Base-by-base conservation (phyloP, 2,797 vertebrate species). In the Tachyglossus aculeatus region DNA sequence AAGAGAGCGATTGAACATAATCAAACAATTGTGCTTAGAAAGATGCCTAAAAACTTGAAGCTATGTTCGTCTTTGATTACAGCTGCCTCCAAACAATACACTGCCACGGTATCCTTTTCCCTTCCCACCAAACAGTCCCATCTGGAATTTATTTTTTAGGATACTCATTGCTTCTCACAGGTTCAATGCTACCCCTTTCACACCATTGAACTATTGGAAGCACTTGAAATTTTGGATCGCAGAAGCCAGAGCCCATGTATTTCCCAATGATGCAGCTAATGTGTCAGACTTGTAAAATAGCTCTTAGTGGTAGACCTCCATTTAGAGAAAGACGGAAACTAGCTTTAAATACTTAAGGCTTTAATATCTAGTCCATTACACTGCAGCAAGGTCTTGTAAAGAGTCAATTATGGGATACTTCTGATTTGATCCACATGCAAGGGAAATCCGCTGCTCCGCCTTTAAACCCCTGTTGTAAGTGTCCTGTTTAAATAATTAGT, bases 301-400 rank as follows among this genome's bases (percentile, higher is more conserved):
- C 92, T 93, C 91, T 93, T 93, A 94, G 90, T 77, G 91, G 87
- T 84, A 82, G 86, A 91, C 86, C 81, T 87, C 88, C 88, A 89
- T 93, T 93, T 94, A 94, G 88, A 92, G 88, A 94, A 90, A 90
- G 90, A 92, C 94, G 95, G 96, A 95, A 94, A 95, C 93, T 85
- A 80, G 91, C 95, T 97, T 96, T 96, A 96, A 98, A 97, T 93
- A 95, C 94, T 95, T 93, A 85, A 93, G 93, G 95, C 95, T 97
- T 98, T 98, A 97, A 97, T 98, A 97, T 97, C 95, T 96, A 96
- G 94, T 97, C 96, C 96, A 98, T 99, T 97, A 98, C 89, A 90
- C 94, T 85, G 92, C 94, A 95, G 94, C 95, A 90, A 89, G 93
- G 94, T 93, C 96, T 95, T 95, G 95, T 98, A 98, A 98, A 99